A percentile compares a stretch with the other conserved stretches of the same genome.
Conservation (phyloP, 2,888 invertebrate genomes). For the Catocala sponsa region DNA sequence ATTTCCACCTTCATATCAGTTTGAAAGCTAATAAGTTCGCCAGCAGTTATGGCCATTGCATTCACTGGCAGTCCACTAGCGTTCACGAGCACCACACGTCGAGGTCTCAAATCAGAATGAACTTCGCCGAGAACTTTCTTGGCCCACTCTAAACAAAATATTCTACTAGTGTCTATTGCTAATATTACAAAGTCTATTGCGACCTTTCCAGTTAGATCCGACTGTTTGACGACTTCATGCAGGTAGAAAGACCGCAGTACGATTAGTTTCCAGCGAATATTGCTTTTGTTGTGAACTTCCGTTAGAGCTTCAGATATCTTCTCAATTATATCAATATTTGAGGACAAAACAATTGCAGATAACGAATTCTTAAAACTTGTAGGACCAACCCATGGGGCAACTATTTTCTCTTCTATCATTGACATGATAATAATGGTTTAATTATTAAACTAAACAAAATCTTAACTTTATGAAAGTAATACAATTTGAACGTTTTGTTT, state of each 20-base stretch:
- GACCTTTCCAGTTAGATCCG: constrained; percentile 70
- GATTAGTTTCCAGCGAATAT: constrained; percentile 75
- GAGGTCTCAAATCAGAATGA: constrained; percentile 75
- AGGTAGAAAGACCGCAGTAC: constrained; percentile 70
- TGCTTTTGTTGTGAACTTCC: constrained; percentile 70
- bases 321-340: constrained; percentile 73
- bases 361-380: constrained; percentile 72
- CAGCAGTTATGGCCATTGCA: constrained; percentile 74
- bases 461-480: background rate
- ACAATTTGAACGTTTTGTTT: constrained; percentile 6
- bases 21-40: constrained; percentile 72
- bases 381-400: constrained; percentile 79
- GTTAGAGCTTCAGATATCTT: constrained; percentile 72
- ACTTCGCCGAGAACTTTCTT: constrained; percentile 71
- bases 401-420: constrained; percentile 61
- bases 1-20: constrained; percentile 73
- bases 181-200: constrained; percentile 79
- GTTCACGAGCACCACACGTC: constrained; percentile 78
- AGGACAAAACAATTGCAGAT: constrained; percentile 74
- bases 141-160: constrained; percentile 79
- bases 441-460: background rate
- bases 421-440: constrained; percentile 61
- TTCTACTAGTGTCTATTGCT: constrained; percentile 75
- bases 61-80: constrained; percentile 75
- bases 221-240: constrained; percentile 70